These are phyloP conservation scores for Danionella cerebrum DNA, from an alignment of 2,113 vertebrate genomes.

Conservation along the genomic window DNA sequence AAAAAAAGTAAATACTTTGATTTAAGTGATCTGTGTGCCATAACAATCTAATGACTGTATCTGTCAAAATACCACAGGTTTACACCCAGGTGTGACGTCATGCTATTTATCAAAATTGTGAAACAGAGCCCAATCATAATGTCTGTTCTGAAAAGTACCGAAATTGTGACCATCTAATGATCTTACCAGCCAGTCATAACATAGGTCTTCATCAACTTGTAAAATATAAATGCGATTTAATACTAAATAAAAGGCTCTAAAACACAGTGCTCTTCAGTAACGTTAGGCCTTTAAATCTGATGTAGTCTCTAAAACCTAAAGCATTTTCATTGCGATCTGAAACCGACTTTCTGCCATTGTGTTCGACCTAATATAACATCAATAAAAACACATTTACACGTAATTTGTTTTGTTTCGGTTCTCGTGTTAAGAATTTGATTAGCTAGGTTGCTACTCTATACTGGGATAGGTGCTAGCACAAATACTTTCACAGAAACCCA, in stretches of 20 bases:
- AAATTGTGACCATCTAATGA: no score
- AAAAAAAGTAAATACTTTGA: no score
- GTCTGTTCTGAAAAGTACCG: not conserved
- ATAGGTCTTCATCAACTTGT: no score
- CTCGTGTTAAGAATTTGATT: slow-evolving; percentile 2
- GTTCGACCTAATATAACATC: not conserved
- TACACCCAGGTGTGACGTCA: slow-evolving; percentile 15
- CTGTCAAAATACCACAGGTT: not conserved
- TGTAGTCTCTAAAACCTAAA: not conserved
- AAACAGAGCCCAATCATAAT: not conserved
- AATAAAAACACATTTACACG: not conserved
- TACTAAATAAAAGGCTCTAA: not conserved
- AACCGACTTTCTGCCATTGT: not conserved
- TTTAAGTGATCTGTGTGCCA: no score
- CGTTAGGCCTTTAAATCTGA: not conserved
- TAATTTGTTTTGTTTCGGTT: not conserved
- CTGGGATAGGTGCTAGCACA: not conserved
- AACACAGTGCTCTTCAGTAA: not conserved
- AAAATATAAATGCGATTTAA: not conserved
- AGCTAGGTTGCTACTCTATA: slow-evolving; percentile 5
- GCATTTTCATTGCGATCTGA: not conserved
- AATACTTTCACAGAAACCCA: not conserved
- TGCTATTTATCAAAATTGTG: not conserved
- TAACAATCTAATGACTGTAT: not conserved
- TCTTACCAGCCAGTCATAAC: no score